phyloP scores from a whole-genome alignment of 2,888 invertebrate species.

The Quadriops clusia region DNA sequence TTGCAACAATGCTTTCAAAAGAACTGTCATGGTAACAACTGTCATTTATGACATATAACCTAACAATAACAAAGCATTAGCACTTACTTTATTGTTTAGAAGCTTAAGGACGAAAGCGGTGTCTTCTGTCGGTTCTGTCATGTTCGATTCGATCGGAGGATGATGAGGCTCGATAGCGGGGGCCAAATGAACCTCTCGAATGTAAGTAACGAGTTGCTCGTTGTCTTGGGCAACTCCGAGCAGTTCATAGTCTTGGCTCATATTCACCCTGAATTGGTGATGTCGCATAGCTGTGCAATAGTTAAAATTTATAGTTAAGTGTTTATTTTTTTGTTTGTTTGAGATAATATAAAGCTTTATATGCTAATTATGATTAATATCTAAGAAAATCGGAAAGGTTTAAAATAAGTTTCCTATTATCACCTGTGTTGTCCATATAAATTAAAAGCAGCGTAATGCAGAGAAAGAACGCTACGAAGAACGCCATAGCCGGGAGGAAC shows the following conservation, averaged over 20 bases:
- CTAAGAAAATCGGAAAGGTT: slow-evolving; percentile 1
- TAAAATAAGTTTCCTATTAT: slow-evolving; percentile 17
- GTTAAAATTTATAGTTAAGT: slow-evolving; percentile 1
- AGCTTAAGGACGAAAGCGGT: slow-evolving; percentile 37
- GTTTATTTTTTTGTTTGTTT: too few relatives aligned
- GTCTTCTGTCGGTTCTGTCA: slow-evolving; percentile 36
- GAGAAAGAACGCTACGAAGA: slow-evolving; percentile 66
- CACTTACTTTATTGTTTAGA: slow-evolving; percentile 37
- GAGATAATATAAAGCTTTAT: too few relatives aligned
- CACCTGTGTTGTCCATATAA: slow-evolving; percentile 73
- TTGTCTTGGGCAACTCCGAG: slow-evolving; percentile 63
- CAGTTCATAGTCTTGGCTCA: slow-evolving; percentile 68
- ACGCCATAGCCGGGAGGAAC: slow-evolving; percentile 50
- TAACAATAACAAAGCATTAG: too few relatives aligned
- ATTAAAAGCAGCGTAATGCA: slow-evolving; percentile 67
- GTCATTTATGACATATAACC: too few relatives aligned
- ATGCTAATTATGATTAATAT: not conserved
- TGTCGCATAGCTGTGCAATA: slow-evolving; percentile 48
- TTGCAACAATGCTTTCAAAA: too few relatives aligned
- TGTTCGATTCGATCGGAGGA: slow-evolving; percentile 28
- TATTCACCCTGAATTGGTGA: slow-evolving; percentile 67
- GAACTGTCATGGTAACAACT: too few relatives aligned
- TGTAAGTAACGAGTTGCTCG: slow-evolving; percentile 60
- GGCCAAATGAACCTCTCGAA: slow-evolving; percentile 57
- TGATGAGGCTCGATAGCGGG: slow-evolving; percentile 36